Base-by-base conservation (phyloP, 2,113 vertebrate species). In the Pollachius pollachius region DNA sequence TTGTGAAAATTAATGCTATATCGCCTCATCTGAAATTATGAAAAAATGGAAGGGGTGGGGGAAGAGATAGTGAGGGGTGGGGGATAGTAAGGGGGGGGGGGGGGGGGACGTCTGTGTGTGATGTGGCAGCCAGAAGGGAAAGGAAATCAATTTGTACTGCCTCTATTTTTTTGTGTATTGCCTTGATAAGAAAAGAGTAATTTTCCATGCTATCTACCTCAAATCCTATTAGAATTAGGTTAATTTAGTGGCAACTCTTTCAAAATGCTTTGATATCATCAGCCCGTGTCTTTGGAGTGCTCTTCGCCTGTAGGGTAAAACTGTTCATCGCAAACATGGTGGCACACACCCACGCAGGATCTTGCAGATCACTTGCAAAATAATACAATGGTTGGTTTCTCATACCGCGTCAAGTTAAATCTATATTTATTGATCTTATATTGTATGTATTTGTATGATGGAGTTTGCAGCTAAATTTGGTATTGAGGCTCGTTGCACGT, bases 161-260 rank as follows among this genome's bases (percentile, higher is more conserved):
- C 87, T 85, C 85, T 82, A 89, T 91, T 92, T 90, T 90, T 48
- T 9, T 86, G 89, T 87, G 75, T 88, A 85, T 87, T 59, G 77
- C 83, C 90, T 88, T 90, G 84, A 92, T 92, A 92, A 92, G 89
- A 92, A 91, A 92, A 92, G 87, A 88, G 84, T 84, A 78, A 90
- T 90, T 90, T 91, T 82, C 85, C 73, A 77, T 76, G 83, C 92
- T 93, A 92, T 93, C 90, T 92, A 74, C 85, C 85, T 84, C 69
- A 81, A 89, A 91, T 92, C 88, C 89, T 85, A 92, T 93, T 91
- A 91, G 88, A 91, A 92, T 81, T 87, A 73, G 91, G 91, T 91
- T 92, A 93, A 92, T 93, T 89, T 83, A 83, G 85, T 91, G 87
- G 81, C 87, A 87, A 65, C 73, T 16, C 80, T 88, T 90, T 92